Conservation (phyloP, 1,140 invertebrate genomes). For the Augochlora pura region DNA sequence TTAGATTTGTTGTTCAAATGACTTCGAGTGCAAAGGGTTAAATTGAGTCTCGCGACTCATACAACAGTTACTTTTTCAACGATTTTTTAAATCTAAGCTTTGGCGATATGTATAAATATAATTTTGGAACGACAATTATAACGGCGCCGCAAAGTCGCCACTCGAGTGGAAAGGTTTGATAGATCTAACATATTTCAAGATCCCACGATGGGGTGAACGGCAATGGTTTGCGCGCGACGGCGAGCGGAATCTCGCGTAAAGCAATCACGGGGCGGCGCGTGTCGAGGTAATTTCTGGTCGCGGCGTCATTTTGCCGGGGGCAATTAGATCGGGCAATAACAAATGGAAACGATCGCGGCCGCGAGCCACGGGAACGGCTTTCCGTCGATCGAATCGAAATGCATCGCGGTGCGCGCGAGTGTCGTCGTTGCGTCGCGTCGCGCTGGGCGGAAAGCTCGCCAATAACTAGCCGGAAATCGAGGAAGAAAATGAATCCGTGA, state of each 20-base stretch:
- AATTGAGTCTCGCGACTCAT: too few relatives aligned
- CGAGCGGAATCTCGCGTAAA: slow-evolving; percentile 48
- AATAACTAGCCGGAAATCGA: slow-evolving; percentile 65
- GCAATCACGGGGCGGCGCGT: slow-evolving; percentile 67
- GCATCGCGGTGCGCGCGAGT: slow-evolving; percentile 21
- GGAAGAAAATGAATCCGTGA: slow-evolving; percentile 60
- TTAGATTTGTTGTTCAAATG: too few relatives aligned
- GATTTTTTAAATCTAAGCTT: too few relatives aligned
- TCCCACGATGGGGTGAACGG: too few relatives aligned
- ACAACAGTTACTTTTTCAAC: too few relatives aligned
- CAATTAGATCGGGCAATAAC: slow-evolving; percentile 73
- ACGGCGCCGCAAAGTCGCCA: too few relatives aligned
- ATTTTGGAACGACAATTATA: too few relatives aligned
- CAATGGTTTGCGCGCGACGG: too few relatives aligned
- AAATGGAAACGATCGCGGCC: slow-evolving; percentile 54
- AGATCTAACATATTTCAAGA: background rate
- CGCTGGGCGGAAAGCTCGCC: slow-evolving; percentile 22
- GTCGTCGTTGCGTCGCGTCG: slow-evolving; percentile 46
- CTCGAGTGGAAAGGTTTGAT: too few relatives aligned
- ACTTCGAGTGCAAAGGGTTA: too few relatives aligned
- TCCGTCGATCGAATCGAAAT: slow-evolving; percentile 43
- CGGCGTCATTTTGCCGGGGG: slow-evolving; percentile 68
- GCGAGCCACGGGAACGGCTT: slow-evolving; percentile 29
- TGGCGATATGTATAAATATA: too few relatives aligned
- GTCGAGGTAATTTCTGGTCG: slow-evolving; percentile 63